These are phyloP conservation scores for Eurystomus glaucurus DNA, from an alignment of 2,797 vertebrate species.

Conservation along the genomic window DNA sequence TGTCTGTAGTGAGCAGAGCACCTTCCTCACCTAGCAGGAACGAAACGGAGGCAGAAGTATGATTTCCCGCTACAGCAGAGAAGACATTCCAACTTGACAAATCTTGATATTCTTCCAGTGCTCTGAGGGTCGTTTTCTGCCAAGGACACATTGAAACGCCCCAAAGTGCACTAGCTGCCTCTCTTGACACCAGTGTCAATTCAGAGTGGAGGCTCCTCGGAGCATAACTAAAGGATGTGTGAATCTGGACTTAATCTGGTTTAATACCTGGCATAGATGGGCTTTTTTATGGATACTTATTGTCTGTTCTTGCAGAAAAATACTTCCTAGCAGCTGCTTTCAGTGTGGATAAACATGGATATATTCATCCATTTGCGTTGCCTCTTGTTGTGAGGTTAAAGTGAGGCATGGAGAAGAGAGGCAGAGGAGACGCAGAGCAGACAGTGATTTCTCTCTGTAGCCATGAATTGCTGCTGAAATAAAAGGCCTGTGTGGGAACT, in stretches of 20 bases:
- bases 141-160: background rate
- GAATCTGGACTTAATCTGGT: background rate
- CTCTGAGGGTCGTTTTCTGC: background rate
- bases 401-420: background rate
- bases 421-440: background rate
- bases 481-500: background rate
- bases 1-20: background rate
- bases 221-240: background rate
- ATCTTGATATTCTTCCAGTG: background rate
- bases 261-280: background rate
- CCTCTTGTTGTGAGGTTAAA: background rate
- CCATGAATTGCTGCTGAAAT: background rate
- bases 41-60: background rate
- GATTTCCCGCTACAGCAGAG: background rate
- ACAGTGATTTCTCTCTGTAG: background rate
- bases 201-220: background rate
- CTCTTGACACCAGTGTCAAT: background rate
- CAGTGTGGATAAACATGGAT: background rate
- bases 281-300: background rate
- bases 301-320: background rate
- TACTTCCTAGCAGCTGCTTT: background rate
- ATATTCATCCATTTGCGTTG: background rate
- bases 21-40: background rate
- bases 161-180: background rate
- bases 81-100: background rate